Base-by-base conservation (phyloP, 37 sponge, comb jelly and placozoan genomes). In the Halichondria panicea region DNA sequence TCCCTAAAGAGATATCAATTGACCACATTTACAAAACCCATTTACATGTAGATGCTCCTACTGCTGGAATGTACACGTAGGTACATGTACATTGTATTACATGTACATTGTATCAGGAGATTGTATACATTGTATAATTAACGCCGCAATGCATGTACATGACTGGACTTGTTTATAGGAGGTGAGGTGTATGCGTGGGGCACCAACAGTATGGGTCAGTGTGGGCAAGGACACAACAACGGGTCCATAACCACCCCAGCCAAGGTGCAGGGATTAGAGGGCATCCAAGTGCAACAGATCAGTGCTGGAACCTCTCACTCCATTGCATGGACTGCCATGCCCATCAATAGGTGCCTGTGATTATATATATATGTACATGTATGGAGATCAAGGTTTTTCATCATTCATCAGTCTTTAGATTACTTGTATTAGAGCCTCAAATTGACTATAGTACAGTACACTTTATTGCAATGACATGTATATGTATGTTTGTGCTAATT, bases 151-250 rank as follows among this genome's bases (percentile, higher is more conserved):
- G 53, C 18, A 12, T 50, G 12, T 12, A 50, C 18, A n/a, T n/a
- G n/a, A n/a, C n/a, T n/a, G n/a, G n/a, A n/a, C 44, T 3, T 4
- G 9, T 19, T 8, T 37, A 32, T 48, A 92, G 90, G 94, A 52
- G 85, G 90, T 32, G 90, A 81, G 52, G 93, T 96, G 75, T 96
- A 79, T 60, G 87, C 93, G 28, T 96, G 97, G 97, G 97, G 97
- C 31, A 86, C 75, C 54, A 96, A 96, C 80, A 82, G 80, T 61
- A 89, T 87, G 79, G 93, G 93, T 0, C 97, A 96, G 79, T 92
- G 93, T 74, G 97, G 97, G 8, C 89, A 82, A 64, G 97, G 93
- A 12, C 84, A 84, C 70, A 73, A 53, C 60, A 78, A 62, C 30
- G 74, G 84, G 39, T 70, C 81, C 61, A 85, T 96, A 5, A 44